phyloP scores from a whole-genome alignment of 2,797 vertebrate genomes.

The Sorex maritimensis region DNA sequence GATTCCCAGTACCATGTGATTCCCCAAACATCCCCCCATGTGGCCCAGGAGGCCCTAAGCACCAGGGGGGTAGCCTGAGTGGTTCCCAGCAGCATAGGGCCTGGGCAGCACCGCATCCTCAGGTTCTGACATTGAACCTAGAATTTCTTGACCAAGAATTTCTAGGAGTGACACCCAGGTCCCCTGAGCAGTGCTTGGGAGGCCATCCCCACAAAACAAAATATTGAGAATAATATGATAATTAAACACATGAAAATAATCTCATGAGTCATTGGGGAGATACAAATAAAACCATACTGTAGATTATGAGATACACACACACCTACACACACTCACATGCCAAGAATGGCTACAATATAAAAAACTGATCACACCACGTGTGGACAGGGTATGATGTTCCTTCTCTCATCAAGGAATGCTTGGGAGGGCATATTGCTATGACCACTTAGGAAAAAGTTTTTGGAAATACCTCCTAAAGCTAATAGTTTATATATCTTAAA shows the following conservation, averaged over 20 bases:
- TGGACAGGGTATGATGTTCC: not conserved
- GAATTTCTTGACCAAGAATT: too few species aligned
- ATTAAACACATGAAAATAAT: slow-evolving; percentile 5
- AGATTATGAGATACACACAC: not conserved
- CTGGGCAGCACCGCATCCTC: too few species aligned
- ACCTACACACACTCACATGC: too few species aligned
- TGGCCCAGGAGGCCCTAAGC: too few species aligned
- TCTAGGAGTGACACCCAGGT: too few species aligned
- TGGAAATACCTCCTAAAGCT: not conserved
- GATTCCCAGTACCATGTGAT: too few species aligned
- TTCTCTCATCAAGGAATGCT: not conserved
- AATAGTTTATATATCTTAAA: too few species aligned
- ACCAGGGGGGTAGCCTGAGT: too few species aligned
- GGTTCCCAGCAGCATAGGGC: too few species aligned
- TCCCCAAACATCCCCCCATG: too few species aligned
- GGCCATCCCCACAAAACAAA: not conserved
- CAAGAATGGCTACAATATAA: not conserved
- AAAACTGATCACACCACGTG: not conserved
- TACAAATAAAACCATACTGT: not conserved
- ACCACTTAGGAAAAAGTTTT: not conserved
- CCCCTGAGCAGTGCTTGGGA: too few species aligned
- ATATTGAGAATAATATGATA: not conserved
- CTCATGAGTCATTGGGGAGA: not conserved
- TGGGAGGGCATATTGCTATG: not conserved
- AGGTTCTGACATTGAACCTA: too few species aligned